phyloP scores from a whole-genome alignment of 2,113 vertebrate species.

The Podarcis raffonei region DNA sequence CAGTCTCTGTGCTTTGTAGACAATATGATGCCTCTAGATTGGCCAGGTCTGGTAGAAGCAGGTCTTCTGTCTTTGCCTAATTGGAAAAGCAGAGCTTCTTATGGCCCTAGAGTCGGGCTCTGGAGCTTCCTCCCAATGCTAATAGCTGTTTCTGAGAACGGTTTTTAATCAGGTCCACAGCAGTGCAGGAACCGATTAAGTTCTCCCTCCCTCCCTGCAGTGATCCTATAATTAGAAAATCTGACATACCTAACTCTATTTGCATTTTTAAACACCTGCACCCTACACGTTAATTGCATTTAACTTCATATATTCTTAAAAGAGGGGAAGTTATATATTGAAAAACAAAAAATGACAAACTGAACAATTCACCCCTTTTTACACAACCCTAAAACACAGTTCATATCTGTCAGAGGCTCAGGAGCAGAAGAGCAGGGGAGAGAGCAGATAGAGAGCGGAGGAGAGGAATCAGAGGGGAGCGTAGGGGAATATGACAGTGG shows the following conservation, averaged over 20 bases:
- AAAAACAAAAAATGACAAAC: too few relatives aligned
- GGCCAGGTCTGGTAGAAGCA: neutral
- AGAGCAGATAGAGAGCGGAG: too few relatives aligned
- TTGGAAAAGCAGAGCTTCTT: neutral
- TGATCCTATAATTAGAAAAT: neutral
- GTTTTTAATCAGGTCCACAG: neutral
- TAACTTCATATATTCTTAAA: neutral
- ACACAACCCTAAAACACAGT: too few relatives aligned
- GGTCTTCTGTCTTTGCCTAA: neutral
- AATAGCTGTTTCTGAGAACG: neutral
- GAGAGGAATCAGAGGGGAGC: too few relatives aligned
- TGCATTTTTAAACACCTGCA: neutral
- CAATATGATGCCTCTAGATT: neutral
- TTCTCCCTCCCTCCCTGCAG: neutral
- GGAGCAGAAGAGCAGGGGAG: too few relatives aligned
- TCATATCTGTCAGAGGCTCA: too few relatives aligned
- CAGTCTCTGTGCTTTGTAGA: neutral
- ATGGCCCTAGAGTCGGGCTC: neutral
- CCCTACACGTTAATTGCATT: neutral
- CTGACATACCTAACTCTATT: neutral
- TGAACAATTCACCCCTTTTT: too few relatives aligned
- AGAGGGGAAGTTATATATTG: too few relatives aligned
- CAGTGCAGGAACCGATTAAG: neutral
- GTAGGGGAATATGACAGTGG: too few relatives aligned
- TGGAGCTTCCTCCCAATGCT: neutral